Evolutionary conservation across 1,140 invertebrate genomes (phyloP), one percentile per base, ranked within the genome.

Genomic region (Lordiphosa mommai): DNA sequence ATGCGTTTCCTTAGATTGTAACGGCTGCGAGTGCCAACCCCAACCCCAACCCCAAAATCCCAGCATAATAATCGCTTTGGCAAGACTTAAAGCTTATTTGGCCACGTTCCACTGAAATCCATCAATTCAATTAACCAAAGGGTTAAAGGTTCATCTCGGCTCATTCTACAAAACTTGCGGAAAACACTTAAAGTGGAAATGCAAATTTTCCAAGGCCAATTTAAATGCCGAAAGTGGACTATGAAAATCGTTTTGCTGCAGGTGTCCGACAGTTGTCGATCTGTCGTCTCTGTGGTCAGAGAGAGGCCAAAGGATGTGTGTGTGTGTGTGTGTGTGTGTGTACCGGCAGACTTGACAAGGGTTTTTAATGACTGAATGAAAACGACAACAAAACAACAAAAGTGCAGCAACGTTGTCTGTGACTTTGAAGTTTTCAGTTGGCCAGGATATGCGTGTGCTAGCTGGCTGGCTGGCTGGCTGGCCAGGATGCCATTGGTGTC

Each of bases 301-400:
- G 23, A 27, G 23, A n/a, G 72, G 49, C 41, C 29, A 34, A 65
- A 38, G 32, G 53, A 65, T 64, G 41, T 59, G 65, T 30, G 44
- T 58, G 14, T 55, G 32, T 37, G 9, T 36, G 37, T 36, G 32
- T 44, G 7, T 58, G 47, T 51, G 47, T 41, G 41, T 60, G 61
- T 72, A 41, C 71, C 68, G 66, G 55, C 46, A 66, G 53, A 80
- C 67, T 82, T 82, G 77, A 82, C 77, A 82, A 82, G 77, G 77
- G 77, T 82, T 82, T 82, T 82, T 82, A 82, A 82, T 82, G 77
- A 82, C 77, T 77, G 67, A 64, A 84, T 84, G 77, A 77, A 84
- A 84, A 84, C 72, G 76, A 84, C 76, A 84, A 82, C 13, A 36
- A 52, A 38, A 50, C 41, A 61, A 56, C 44, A 65, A 70, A 72